Percentiles rank a stretch among this genome's conserved stretches.
Evolutionary conservation across 2,888 invertebrate species (phyloP).

Genomic region (Thyatira batis): DNA sequence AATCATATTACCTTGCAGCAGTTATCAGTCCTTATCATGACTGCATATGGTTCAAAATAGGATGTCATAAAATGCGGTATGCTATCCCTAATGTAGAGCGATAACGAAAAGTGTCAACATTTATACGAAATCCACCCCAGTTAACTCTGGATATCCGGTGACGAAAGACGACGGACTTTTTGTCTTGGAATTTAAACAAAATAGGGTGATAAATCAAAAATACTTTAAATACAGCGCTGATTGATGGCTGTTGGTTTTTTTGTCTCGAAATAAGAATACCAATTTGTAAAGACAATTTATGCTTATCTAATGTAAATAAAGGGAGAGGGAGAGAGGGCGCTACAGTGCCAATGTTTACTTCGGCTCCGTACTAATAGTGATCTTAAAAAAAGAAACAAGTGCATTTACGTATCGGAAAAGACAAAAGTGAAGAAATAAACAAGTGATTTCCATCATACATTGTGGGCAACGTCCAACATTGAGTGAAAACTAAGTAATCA

Average conservation of each 20-base stretch:
- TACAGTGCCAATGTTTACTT: too few relatives aligned
- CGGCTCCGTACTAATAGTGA: too few relatives aligned
- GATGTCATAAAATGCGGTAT: conserved; percentile 18
- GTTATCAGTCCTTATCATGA: neutral
- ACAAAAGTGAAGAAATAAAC: too few relatives aligned
- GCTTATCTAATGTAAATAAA: too few relatives aligned
- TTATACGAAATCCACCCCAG: conserved; percentile 45
- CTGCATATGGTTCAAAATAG: conserved; percentile 20
- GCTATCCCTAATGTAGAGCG: conserved; percentile 42
- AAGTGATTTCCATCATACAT: too few relatives aligned
- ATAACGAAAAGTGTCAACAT: conserved; percentile 68
- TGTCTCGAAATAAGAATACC: too few relatives aligned
- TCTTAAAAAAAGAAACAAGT: too few relatives aligned
- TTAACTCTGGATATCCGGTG: conserved; percentile 56
- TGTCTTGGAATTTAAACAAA: conserved; percentile 14
- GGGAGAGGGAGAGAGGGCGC: too few relatives aligned
- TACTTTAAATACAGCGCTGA: conserved; percentile 8
- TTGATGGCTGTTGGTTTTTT: neutral
- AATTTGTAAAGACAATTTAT: too few relatives aligned
- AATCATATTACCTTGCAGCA: conserved; percentile 9
- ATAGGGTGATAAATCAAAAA: conserved; percentile 19
- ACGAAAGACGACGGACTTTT: conserved; percentile 47
- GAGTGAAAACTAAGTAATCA: too few relatives aligned
- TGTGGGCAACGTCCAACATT: too few relatives aligned
- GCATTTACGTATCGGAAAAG: too few relatives aligned